These are phyloP conservation scores for Leptopilina boulardi DNA, from an alignment of 1,140 invertebrate species.

Conservation along the genomic window DNA sequence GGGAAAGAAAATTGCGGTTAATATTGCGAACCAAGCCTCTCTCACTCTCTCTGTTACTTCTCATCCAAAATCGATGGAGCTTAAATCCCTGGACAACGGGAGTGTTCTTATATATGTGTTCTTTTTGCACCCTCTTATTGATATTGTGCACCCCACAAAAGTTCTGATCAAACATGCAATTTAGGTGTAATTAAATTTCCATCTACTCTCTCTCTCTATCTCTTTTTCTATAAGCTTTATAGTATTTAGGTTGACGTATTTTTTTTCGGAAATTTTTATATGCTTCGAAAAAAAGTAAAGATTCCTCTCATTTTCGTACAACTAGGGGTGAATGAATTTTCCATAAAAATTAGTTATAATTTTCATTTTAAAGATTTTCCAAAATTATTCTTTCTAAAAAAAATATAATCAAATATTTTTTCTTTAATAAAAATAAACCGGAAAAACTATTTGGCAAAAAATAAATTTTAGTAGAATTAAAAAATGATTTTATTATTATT, in stretches of 20 bases:
- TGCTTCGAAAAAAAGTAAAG: not conserved
- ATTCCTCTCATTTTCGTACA: no score
- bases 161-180: not conserved
- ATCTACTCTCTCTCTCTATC: not conserved
- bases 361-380: no score
- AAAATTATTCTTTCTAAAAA: no score
- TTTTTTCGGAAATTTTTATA: no score
- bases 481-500: no score
- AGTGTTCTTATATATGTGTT: slow-evolving; percentile 45
- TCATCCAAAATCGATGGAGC: slow-evolving; percentile 72
- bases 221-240: not conserved
- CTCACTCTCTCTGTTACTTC: slow-evolving; percentile 34
- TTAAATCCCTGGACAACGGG: slow-evolving; percentile 61
- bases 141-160: not conserved
- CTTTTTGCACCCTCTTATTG: slow-evolving; percentile 36
- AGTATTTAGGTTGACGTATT: no score
- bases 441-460: no score
- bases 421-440: no score
- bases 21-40: slow-evolving; percentile 50
- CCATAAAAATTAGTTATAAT: no score
- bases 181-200: not conserved
- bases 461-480: no score
- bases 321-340: no score
- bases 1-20: slow-evolving; percentile 38
- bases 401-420: no score